Percentiles rank a stretch among this genome's conserved stretches.
These are phyloP conservation scores for Numenius phaeopus DNA, from an alignment of 2,797 vertebrate species.

Conservation along the genomic window DNA sequence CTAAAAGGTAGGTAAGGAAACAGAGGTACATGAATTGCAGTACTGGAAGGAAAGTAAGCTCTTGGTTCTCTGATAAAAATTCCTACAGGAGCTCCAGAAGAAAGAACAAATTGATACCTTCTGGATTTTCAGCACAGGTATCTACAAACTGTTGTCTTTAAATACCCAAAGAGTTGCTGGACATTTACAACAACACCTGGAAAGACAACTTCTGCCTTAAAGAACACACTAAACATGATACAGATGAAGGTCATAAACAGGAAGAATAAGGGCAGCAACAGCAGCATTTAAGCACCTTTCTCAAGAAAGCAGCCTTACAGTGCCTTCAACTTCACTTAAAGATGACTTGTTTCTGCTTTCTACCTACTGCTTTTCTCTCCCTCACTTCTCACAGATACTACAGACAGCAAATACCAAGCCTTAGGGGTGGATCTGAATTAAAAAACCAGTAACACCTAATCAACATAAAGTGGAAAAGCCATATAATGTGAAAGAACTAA, in stretches of 20 bases:
- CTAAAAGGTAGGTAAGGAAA: not conserved
- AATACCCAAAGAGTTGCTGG: not conserved
- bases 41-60: not conserved
- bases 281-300: not conserved
- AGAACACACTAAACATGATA: accelerated
- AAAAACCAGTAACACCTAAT: not conserved
- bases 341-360: not conserved
- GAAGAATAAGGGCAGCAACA: not conserved
- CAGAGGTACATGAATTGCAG: not conserved
- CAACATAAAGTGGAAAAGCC: not conserved
- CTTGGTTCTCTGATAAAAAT: not conserved
- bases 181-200: not conserved
- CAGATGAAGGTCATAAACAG: not conserved
- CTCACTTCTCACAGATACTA: not conserved
- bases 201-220: not conserved
- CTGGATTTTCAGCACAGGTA: not conserved
- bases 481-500: not conserved
- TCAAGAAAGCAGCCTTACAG: not conserved
- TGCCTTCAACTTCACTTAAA: not conserved
- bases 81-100: not conserved
- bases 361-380: not conserved
- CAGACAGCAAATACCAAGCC: not conserved
- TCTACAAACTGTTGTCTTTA: not conserved
- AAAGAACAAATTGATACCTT: not conserved
- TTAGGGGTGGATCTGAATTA: not conserved